These are phyloP conservation scores for Helogale parvula DNA, from an alignment of 2,113 vertebrate genomes.

Conservation along the genomic window DNA sequence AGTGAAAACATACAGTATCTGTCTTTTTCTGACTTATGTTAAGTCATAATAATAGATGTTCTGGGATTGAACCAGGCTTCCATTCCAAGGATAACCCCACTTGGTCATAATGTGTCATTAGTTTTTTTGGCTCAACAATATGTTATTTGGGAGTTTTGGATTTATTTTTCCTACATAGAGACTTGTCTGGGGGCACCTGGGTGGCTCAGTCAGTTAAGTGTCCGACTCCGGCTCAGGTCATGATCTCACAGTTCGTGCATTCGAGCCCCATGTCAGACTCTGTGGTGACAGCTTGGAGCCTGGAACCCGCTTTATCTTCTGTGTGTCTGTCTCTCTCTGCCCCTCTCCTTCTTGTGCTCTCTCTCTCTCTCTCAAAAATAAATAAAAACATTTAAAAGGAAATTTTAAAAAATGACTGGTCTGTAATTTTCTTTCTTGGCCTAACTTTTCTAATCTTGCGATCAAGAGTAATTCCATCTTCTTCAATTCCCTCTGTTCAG, in stretches of 20 bases:
- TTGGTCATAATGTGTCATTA: background rate
- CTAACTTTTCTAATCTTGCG: background rate
- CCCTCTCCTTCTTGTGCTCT: no score
- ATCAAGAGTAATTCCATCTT: background rate
- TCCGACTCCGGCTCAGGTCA: no score
- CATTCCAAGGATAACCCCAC: background rate
- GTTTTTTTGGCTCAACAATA: background rate
- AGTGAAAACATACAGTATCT: no score
- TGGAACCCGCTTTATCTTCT: no score
- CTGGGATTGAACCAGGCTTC: background rate
- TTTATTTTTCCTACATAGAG: background rate
- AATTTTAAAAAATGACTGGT: background rate
- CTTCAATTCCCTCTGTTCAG: background rate
- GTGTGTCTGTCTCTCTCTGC: no score
- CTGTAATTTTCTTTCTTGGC: background rate
- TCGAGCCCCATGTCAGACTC: rapidly evolving
- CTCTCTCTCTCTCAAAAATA: no score
- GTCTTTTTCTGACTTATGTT: no score
- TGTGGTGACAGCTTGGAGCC: no score
- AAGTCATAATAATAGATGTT: background rate
- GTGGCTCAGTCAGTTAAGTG: no score
- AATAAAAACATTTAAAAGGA: no score
- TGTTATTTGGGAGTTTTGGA: background rate
- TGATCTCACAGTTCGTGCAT: no score
- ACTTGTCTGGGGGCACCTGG: background rate